Evolutionary conservation across 2,888 invertebrate genomes (phyloP).

Genomic region (Achlya flavicornis): DNA sequence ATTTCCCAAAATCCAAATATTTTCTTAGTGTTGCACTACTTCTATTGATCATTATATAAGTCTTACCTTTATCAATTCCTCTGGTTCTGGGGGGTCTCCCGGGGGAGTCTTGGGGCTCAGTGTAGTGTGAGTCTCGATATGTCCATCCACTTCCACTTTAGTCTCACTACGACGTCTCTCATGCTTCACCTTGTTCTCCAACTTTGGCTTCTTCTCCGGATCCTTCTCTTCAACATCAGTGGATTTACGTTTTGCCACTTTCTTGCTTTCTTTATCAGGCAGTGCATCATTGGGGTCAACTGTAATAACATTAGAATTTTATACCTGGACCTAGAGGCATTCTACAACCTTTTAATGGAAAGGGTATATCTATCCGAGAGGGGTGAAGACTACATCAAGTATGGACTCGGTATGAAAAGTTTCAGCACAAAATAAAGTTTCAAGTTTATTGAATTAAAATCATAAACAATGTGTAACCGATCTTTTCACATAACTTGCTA

Average conservation of each 20-base stretch:
- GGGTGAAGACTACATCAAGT: too few species aligned
- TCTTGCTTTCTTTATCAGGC: constrained; percentile 40
- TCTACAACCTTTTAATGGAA: too few species aligned
- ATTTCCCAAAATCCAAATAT: too few species aligned
- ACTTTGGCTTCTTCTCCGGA: constrained; percentile 72
- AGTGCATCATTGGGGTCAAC: constrained; percentile 73
- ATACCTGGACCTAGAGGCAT: too few species aligned
- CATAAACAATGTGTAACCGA: too few species aligned
- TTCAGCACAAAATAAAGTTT: too few species aligned
- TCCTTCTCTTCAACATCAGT: constrained; percentile 59
- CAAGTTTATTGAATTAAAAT: too few species aligned
- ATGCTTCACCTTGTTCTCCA: constrained; percentile 58
- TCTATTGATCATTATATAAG: too few species aligned
- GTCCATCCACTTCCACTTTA: constrained; percentile 86
- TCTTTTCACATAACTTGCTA: too few species aligned
- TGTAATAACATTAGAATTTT: constrained; percentile 37
- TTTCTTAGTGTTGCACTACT: too few species aligned
- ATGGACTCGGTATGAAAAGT: too few species aligned
- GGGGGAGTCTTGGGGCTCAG: constrained; percentile 91
- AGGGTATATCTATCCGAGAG: too few species aligned
- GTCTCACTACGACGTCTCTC: constrained; percentile 75
- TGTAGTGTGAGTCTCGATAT: constrained; percentile 89
- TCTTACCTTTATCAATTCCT: constrained; percentile 92
- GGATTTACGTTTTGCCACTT: constrained; percentile 65
- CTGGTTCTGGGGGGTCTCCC: constrained; percentile 95